These are phyloP conservation scores for Holacanthus passer DNA, from an alignment of 2,113 vertebrate species.

Conservation along the genomic window DNA sequence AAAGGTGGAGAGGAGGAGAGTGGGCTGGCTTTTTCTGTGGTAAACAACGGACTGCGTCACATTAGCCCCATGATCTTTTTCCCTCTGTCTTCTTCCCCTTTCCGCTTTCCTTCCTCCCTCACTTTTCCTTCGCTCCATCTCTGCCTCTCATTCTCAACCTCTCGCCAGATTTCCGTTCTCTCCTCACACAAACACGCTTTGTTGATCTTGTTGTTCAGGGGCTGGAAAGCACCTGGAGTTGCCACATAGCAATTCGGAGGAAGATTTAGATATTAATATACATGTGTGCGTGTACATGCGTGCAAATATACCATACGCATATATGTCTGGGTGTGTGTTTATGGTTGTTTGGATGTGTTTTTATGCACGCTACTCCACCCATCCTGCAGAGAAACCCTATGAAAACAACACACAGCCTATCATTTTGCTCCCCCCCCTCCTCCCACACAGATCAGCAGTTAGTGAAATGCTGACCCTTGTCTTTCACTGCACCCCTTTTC, in stretches of 20 bases:
- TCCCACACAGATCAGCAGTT: conserved; percentile 79
- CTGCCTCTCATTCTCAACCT: conserved; percentile 16
- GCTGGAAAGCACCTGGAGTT: conserved; percentile 52
- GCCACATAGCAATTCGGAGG: conserved; percentile 32
- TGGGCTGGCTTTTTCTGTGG: conserved; percentile 62
- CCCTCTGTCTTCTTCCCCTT: conserved; percentile 31
- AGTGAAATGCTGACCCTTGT: conserved; percentile 82
- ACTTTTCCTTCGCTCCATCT: conserved; percentile 27
- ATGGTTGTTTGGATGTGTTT: conserved; percentile 17
- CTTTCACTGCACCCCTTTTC: conserved; percentile 76
- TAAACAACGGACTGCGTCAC: conserved; percentile 73
- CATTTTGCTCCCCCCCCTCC: conserved; percentile 53
- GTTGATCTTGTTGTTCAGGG: conserved; percentile 63
- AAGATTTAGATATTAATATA: conserved; percentile 19
- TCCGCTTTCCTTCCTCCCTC: conserved; percentile 15
- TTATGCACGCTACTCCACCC: conserved; percentile 59
- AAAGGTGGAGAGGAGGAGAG: conserved; percentile 43
- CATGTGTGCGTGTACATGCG: background rate
- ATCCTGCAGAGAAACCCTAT: conserved; percentile 74
- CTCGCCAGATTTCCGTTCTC: conserved; percentile 26
- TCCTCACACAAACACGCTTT: conserved; percentile 50
- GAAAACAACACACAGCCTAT: conserved; percentile 75
- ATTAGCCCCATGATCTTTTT: conserved; percentile 43
- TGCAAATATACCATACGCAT: background rate
- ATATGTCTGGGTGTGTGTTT: conserved; percentile 21